These are phyloP conservation scores for Malurus splendens DNA, from an alignment of 2,797 vertebrate species.

Conservation along the genomic window DNA sequence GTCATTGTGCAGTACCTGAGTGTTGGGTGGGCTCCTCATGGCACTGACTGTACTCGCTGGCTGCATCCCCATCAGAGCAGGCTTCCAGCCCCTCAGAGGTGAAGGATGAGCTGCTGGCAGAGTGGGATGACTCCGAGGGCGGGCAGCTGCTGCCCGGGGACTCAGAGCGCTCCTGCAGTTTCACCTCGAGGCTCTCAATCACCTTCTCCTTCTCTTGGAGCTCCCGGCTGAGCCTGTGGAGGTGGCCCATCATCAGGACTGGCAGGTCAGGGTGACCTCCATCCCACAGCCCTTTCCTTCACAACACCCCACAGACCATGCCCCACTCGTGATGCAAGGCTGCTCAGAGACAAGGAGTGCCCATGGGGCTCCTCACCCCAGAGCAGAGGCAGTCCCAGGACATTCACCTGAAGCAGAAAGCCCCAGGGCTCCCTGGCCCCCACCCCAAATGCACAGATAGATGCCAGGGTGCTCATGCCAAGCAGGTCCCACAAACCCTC, in stretches of 20 bases:
- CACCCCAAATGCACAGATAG: background rate
- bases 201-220: conserved; percentile 89
- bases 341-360: background rate
- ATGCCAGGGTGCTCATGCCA: background rate
- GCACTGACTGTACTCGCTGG: conserved; percentile 75
- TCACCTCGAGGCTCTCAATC: conserved; percentile 82
- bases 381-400: background rate
- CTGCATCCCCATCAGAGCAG: conserved; percentile 76
- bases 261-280: background rate
- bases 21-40: background rate
- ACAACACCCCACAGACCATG: rapidly evolving
- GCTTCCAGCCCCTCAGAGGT: conserved; percentile 81
- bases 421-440: background rate
- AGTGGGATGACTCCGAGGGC: conserved; percentile 77
- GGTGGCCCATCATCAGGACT: background rate
- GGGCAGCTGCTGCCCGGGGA: conserved; percentile 79
- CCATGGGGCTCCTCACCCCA: background rate
- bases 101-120: conserved; percentile 82
- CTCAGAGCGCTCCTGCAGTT: conserved; percentile 76
- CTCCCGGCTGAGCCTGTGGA: conserved; percentile 80
- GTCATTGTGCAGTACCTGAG: rapidly evolving
- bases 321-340: background rate
- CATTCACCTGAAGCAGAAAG: background rate
- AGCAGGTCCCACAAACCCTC: background rate
- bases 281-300: background rate